Base-by-base conservation (phyloP, 2,888 invertebrate genomes). In the Chrysolina oricalcia region DNA sequence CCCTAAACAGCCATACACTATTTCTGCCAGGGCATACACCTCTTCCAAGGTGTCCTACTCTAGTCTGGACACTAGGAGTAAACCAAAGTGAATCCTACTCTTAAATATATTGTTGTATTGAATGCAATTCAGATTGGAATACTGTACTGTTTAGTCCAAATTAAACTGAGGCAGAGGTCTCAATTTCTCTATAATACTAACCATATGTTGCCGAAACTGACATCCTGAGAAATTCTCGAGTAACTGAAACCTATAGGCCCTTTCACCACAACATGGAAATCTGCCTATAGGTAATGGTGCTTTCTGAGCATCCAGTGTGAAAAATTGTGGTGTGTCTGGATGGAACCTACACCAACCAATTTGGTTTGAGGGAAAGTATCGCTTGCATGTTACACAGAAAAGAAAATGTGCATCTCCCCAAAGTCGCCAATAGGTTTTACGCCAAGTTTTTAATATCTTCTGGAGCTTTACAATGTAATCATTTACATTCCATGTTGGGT, bases 401-500 rank as follows among this genome's bases (percentile, higher is more conserved):
- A 98, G 90, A 88, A 94, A 96, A 88, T 98, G 98, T 79, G 96
- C 94, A 84, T 95, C 94, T 0, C 96, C 96, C 98, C 98, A 98
- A 64, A 98, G 89, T 59, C 95, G 92, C 98, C 98, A 98, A 89
- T 98, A 98, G 2, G 97, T 96, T 74, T 85, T 87, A 0, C 97
- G 91, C 98, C 98, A 98, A 0, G 94, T 93, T 78, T 95, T 94
- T 74, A 97, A 90, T 85, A 95, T 94, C 19, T 92, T 92, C 85
- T 95, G 94, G 76, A 97, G 88, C 85, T 93, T 92, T 56, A 93
- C 88, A 41, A 98, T 93, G 87, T 95, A 95, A 71, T 94, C 94
- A 85, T 94, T 96, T 48, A 96, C 90, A 83, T 94, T 94, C 96
- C 97, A 98, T 0, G 91, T 89, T 1, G 91, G 85, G 82, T 98